Base-by-base conservation (phyloP, 2,797 vertebrate genomes). In the Schizopygopsis malacanthus region DNA sequence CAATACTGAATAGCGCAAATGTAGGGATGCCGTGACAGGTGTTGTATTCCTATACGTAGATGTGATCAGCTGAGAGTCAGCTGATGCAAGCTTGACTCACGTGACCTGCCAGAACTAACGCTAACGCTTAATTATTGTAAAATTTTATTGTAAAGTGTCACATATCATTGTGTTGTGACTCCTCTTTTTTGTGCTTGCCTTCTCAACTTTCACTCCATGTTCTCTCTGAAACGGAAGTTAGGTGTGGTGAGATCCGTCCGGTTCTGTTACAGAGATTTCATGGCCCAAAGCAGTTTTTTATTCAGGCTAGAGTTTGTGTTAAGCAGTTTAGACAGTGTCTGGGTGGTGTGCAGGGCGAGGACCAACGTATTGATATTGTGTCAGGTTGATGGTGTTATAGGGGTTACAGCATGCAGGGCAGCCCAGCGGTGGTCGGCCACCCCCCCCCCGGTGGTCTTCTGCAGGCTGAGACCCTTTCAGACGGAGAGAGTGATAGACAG, bases 331-430 rank as follows among this genome's bases (percentile, higher is more conserved):
- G 25, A 61, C 54, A n/a, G 41, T 63, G 76, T 79, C 76, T 50
- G 82, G 16, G 73, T 77, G 16, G 73, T 77, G 71, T 77, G 61
- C 2, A 7, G 7, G 28, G 41, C 3, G 4, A 69, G 67, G 69
- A 50, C 45, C 54, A 54, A 15, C 37, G n/a, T 81, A 85, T 85
- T 81, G 84, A 85, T 81, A 67, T 81, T 85, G 78, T 81, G 84
- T 85, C 84, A 85, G 67, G 83, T 80, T 85, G 76, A 85, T 80
- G 83, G 72, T 79, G 67, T 85, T 79, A 47, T 72, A 59, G 67
- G 73, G 52, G 41, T 37, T 78, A 72, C 41, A 50, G 52, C 75
- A 71, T 18, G 76, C 76, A 72, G 76, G 50, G 76, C 9, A 79
- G 39, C 54, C 78, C 77, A 75, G 78, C 37, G 1, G 78, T 54